phyloP scores from a whole-genome alignment of 1,140 invertebrate genomes.

The Eriosoma lanigerum region DNA sequence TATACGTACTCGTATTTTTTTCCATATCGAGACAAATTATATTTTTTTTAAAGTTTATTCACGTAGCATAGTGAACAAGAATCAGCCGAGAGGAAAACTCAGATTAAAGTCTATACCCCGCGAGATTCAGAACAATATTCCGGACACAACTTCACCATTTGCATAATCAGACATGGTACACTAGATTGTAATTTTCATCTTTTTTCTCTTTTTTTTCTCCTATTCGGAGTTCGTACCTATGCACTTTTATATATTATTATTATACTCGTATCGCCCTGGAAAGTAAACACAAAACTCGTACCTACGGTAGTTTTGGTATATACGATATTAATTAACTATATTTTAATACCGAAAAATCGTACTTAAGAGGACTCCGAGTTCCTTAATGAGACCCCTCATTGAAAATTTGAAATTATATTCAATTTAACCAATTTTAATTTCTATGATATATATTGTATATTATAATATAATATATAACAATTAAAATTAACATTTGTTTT shows the following conservation, averaged over 20 bases:
- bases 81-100: conserved; percentile 41
- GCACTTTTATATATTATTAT: conserved; percentile 12
- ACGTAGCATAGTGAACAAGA: conserved; percentile 9
- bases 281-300: too few relatives aligned
- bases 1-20: neutral
- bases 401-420: too few relatives aligned
- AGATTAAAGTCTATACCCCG: conserved; percentile 35
- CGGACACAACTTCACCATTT: conserved; percentile 30
- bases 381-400: too few relatives aligned
- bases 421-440: too few relatives aligned
- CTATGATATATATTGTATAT: too few relatives aligned
- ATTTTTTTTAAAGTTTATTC: conserved; percentile 33
- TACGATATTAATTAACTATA: too few relatives aligned
- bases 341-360: too few relatives aligned
- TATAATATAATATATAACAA: too few relatives aligned
- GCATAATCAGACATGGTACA: conserved; percentile 43
- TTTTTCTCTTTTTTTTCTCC: neutral
- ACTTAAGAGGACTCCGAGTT: too few relatives aligned
- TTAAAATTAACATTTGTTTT: too few relatives aligned
- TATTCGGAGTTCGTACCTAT: neutral
- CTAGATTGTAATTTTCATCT: conserved; percentile 46
- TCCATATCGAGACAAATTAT: conserved; percentile 8
- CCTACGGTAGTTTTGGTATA: too few relatives aligned
- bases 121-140: conserved; percentile 43
- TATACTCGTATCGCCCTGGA: neutral